phyloP scores from a whole-genome alignment of 2,797 vertebrate species.

The Clangula hyemalis region DNA sequence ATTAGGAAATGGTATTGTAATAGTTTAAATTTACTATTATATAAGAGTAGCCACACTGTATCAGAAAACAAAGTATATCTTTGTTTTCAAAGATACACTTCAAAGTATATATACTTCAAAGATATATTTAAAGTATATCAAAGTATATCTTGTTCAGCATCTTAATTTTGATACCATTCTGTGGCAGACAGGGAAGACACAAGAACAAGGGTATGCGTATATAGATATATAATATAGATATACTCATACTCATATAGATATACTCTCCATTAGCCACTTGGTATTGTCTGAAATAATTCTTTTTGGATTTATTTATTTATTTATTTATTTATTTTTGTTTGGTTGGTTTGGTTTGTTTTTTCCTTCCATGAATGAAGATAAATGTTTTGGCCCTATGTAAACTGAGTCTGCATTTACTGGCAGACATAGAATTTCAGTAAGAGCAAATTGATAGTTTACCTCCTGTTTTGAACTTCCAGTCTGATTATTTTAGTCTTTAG shows the following conservation, averaged over 20 bases:
- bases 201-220: background rate
- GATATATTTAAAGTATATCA: too few relatives aligned
- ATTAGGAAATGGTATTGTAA: background rate
- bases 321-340: background rate
- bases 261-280: background rate
- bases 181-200: background rate
- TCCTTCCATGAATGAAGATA: background rate
- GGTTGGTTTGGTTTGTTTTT: background rate
- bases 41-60: background rate
- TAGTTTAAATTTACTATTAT: background rate
- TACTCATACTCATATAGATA: background rate
- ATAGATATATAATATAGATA: too few relatives aligned
- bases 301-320: background rate
- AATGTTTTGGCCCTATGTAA: background rate
- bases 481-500: background rate
- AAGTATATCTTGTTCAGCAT: background rate
- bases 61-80: background rate
- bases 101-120: too few relatives aligned
- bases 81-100: too few relatives aligned
- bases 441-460: background rate
- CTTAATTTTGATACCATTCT: background rate
- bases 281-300: background rate
- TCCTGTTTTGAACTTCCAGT: background rate
- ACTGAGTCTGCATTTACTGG: background rate
- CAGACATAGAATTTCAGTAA: background rate